phyloP scores from a whole-genome alignment of 92 coral and sea anemone genomes.

The Hydrozoanthus gracilis region DNA sequence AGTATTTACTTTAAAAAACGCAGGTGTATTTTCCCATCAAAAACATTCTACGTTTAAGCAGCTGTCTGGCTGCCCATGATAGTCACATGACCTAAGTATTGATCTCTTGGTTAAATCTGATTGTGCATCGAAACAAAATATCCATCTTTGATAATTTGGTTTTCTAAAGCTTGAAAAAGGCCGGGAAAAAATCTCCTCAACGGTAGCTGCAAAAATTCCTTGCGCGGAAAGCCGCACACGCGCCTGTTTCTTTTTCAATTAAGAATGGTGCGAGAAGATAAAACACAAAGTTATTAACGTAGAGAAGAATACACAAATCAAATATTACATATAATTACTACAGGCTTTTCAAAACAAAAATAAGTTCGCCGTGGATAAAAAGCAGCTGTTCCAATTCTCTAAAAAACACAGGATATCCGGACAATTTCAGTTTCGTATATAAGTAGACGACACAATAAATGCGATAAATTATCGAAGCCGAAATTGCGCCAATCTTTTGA shows the following conservation, averaged over 20 bases:
- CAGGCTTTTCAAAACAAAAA: constrained; percentile 89
- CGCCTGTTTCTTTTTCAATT: constrained; percentile 72
- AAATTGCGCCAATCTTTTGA: constrained; percentile 69
- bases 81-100: constrained; percentile 79
- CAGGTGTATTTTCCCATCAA: constrained; percentile 95
- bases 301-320: constrained; percentile 84
- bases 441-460: constrained; percentile 76
- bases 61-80: constrained; percentile 62
- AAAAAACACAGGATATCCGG: constrained; percentile 84
- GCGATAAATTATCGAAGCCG: constrained; percentile 64
- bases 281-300: constrained; percentile 85
- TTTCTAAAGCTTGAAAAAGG: not conserved
- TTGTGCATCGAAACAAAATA: constrained; percentile 29
- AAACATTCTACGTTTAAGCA: constrained; percentile 72
- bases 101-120: constrained; percentile 36
- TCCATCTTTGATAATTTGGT: constrained; percentile 19
- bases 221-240: constrained; percentile 14
- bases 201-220: constrained; percentile 22
- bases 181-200: constrained; percentile 15
- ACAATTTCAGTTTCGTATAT: constrained; percentile 70
- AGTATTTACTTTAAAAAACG: constrained; percentile 91
- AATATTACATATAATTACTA: constrained; percentile 97
- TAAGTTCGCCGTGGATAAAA: constrained; percentile 76
- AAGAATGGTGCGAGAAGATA: constrained; percentile 72
- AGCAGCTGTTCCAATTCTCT: constrained; percentile 79